Percentiles rank a stretch among this genome's conserved stretches.
These are phyloP conservation scores for Lissonota sp. DNA, from an alignment of 2,888 invertebrate species.

Conservation along the genomic window DNA sequence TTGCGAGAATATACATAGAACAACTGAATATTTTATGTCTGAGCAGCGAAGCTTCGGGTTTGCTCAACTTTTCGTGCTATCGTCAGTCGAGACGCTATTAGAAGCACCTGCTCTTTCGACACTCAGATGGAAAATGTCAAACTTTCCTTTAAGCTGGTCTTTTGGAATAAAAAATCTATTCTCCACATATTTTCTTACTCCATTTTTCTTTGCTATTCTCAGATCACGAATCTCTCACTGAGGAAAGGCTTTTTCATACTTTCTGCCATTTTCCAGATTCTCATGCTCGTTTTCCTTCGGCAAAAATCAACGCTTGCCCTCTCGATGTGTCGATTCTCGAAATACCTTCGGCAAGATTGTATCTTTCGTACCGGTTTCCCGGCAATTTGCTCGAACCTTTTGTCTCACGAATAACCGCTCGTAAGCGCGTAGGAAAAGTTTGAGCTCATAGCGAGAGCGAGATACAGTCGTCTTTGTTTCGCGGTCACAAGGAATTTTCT, in stretches of 20 bases:
- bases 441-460: conserved; percentile 49
- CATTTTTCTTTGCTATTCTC: conserved; percentile 1
- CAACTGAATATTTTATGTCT: conserved; percentile 70
- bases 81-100: conserved; percentile 62
- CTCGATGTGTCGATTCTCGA: conserved; percentile 52
- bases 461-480: conserved; percentile 41
- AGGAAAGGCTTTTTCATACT: too few relatives aligned
- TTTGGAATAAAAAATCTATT: background rate
- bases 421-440: conserved; percentile 56
- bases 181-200: conserved; percentile 10
- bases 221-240: background rate
- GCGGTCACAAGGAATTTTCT: conserved; percentile 17
- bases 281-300: too few relatives aligned
- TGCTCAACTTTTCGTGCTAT: conserved; percentile 54
- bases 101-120: conserved; percentile 62
- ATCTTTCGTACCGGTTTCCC: conserved; percentile 66
- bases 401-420: conserved; percentile 70
- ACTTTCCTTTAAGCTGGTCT: too few relatives aligned
- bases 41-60: conserved; percentile 28
- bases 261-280: too few relatives aligned
- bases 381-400: conserved; percentile 71
- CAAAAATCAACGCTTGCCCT: conserved; percentile 5
- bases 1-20: conserved; percentile 68
- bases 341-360: conserved; percentile 57
- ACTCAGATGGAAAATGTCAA: background rate